Base-by-base conservation (phyloP, 2,797 vertebrate species). In the Helicolenus hilgendorfi region DNA sequence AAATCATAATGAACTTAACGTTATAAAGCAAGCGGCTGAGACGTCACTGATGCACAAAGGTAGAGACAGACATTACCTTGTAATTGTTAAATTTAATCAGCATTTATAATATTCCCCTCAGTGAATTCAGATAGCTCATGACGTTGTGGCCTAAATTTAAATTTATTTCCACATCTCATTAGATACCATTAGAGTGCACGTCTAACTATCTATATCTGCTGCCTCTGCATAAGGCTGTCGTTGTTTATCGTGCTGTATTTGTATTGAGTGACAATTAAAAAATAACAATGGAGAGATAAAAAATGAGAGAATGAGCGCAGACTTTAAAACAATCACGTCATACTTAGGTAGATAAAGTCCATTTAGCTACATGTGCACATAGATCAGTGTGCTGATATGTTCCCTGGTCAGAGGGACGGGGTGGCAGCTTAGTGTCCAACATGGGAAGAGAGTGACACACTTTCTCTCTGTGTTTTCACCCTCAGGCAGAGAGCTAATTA, bases 401-500 rank as follows among this genome's bases (percentile, higher is more conserved):
- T 89, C 63, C 81, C 85, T 91, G 81, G 84, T 91, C 88, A 82
- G 79, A 83, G 72, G 27, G 78, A 92, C 33, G 72, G 81, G 73
- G 86, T 88, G 88, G 91, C 87, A 86, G 81, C 81, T 90, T 85
- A 93, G 89, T 81, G 89, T 92, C 91, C 94, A 95, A 92, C 90
- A 88, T 18, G 45, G 84, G 62, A 84, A 89, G 77, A 95, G 92
- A 92, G 91, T 96, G 96, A 97, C 96, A 97, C 94, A 96, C 94
- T 96, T 96, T 96, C 87, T 83, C 69, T 85, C 79, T 91, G 92
- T 84, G 93, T 78, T 94, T 93, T 88, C 87, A 87, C 92, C 96
- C 95, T 85, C 76, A 68, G 95, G 96, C 94, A 81, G 65, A 81
- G 87, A 94, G 94, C 95, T 97, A 97, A 96, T 97, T 96, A 97